Base-by-base conservation (phyloP, 2,888 invertebrate species). In the Heterodera filipjevi region DNA sequence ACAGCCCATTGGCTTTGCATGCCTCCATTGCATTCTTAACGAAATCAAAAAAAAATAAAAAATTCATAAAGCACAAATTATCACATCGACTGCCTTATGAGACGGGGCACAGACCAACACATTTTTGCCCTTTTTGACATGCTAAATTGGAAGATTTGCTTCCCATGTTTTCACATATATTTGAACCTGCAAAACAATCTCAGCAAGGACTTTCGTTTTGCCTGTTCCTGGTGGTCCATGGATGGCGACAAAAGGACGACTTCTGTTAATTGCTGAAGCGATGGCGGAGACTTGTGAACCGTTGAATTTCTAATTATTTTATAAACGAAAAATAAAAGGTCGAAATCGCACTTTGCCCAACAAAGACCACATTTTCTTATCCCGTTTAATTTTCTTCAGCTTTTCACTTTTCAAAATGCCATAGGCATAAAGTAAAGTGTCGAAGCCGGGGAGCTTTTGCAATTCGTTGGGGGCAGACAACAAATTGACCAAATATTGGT, bases 141-240 rank as follows among this genome's bases (percentile, higher is more conserved):
- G 1, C 35, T 68, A 35, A 68, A 68, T n/a, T n/a, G 16, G n/a
- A 12, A 30, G 66, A 12, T 32, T 32, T 68, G 16, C 6, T 35
- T 68, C 2, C 1, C 33, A 19, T 49, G 8, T 10, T 44, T 10
- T 44, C 0, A 66, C 14, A 32, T 30, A 30, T 33, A 71, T 35
- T 27, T 27, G 5, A 12, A 84, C 83, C 77, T 84, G 82, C 46
- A 70, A 71, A 39, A 83, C 76, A 46, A 83, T 83, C 35, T 83
- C 84, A 12, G 82, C 76, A 22, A 83, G 75, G 33, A 82, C 81
- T 32, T 76, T 72, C 12, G 81, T 81, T 74, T 81, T 81, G 32
- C 81, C 81, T 3, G 81, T 81, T n/a, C 81, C 81, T 30, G 81
- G 81, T n/a, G 81, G 82, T 22, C 81, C 81, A 32, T 82, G 81